These are phyloP conservation scores for Apotomis betuletana DNA, from an alignment of 2,888 invertebrate species.

Conservation along the genomic window DNA sequence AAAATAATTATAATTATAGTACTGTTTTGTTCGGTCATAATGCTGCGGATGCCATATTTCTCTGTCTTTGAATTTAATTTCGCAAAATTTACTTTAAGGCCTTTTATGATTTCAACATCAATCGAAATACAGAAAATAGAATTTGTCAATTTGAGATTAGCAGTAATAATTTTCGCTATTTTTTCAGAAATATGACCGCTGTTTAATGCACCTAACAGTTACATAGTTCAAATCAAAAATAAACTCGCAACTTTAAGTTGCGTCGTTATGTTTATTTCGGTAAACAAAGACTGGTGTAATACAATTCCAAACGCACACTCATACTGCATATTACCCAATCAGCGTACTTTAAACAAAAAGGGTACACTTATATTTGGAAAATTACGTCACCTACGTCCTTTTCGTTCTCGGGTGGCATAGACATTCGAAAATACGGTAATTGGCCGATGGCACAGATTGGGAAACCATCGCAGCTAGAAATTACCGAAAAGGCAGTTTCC, in stretches of 20 bases:
- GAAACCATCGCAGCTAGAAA: constrained; percentile 33
- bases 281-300: constrained; percentile 1
- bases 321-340: constrained; percentile 21
- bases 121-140: no score
- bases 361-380: background rate
- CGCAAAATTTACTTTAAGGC: no score
- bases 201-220: no score
- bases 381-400: background rate
- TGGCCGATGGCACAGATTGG: constrained; percentile 40
- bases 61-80: no score
- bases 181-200: no score
- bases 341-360: background rate
- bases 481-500: constrained; percentile 41
- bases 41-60: no score
- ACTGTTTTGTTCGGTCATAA: no score
- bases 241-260: background rate
- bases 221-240: background rate
- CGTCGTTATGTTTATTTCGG: background rate
- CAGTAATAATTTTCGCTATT: no score
- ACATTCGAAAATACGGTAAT: constrained; percentile 32
- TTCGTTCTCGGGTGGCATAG: background rate
- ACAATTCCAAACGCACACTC: constrained; percentile 17
- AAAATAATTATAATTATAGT: no score
- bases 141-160: no score
- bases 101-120: no score